Base-by-base conservation (phyloP, 2,113 vertebrate genomes). In the Bolborhynchus lineola region DNA sequence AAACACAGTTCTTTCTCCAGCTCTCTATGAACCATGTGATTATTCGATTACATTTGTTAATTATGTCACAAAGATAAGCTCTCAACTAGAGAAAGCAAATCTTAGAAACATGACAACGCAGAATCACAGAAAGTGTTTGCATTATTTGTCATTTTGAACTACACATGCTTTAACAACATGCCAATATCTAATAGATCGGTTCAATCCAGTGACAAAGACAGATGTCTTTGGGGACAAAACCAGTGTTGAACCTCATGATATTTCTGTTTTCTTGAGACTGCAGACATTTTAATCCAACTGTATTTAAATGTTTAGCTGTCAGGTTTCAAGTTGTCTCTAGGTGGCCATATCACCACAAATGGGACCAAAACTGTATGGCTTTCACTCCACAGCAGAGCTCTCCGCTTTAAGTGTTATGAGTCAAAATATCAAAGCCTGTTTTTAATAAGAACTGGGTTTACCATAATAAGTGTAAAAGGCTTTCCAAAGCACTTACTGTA, bases 401-500 rank as follows among this genome's bases (percentile, higher is more conserved):
- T 82, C 72, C 33, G 26, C 33, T 82, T 75, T 86, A 47, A 5
- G 6, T 72, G 7, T 29, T 60, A 7, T 5, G 25, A 91, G 10
- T 57, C 33, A 86, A 88, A 93, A 80, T 21, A 74, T 7, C 13
- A 4, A 68, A 44, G 13, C 9, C 11, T 24, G 10, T 21, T 63
- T 93, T 52, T 70, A 24, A 16, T 28, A 50, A 37, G 70, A 86
- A 52, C 18, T 28, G 5, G 9, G 19, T 74, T 82, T 70, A 63
- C 20, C 67, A 2, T 8, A 80, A 39, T 4, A 65, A 82, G 52
- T 4, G 46, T 16, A 7, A 15, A 29, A 70, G 24, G n/a, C 59
- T 87, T 84, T 94, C 88, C 52, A 74, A 35, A 81, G 67, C 50
- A 98, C 99, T 98, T 99, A 99, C 99, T 99, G 99, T 96, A 99